A percentile compares a stretch with the other conserved stretches of the same genome.
Conservation (phyloP, 2,113 vertebrate genomes). For the Hypocryptadius cinnamomeus region DNA sequence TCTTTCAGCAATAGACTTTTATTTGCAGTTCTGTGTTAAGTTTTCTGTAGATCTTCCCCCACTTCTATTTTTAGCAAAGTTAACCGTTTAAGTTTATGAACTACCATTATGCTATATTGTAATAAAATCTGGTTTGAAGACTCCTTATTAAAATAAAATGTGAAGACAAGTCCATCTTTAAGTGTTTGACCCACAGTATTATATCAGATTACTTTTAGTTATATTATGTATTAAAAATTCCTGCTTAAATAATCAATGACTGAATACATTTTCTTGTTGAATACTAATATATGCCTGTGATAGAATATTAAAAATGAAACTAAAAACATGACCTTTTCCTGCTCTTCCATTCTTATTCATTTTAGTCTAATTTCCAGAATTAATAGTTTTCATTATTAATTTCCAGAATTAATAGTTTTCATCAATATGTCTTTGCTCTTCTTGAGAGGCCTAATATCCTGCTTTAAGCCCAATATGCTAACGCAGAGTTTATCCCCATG, state of each 20-base stretch:
- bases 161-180: background rate
- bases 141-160: background rate
- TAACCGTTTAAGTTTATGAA: background rate
- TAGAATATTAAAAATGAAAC: background rate
- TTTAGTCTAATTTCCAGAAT: background rate
- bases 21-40: background rate
- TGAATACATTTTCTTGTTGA: background rate
- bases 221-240: background rate
- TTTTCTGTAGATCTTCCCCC: background rate
- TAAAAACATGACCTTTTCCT: background rate
- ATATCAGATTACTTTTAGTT: background rate
- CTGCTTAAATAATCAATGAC: background rate
- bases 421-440: background rate
- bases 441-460: background rate
- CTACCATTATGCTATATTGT: background rate
- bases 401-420: background rate
- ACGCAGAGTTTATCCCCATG: background rate
- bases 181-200: background rate
- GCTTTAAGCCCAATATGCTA: background rate
- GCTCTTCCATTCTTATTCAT: background rate
- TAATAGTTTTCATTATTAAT: background rate
- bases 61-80: background rate
- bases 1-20: background rate
- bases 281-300: background rate
- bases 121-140: background rate